Evolutionary conservation across 2,113 vertebrate species (phyloP), one percentile per base, ranked within the genome.

Genomic region (Piprites chloris): DNA sequence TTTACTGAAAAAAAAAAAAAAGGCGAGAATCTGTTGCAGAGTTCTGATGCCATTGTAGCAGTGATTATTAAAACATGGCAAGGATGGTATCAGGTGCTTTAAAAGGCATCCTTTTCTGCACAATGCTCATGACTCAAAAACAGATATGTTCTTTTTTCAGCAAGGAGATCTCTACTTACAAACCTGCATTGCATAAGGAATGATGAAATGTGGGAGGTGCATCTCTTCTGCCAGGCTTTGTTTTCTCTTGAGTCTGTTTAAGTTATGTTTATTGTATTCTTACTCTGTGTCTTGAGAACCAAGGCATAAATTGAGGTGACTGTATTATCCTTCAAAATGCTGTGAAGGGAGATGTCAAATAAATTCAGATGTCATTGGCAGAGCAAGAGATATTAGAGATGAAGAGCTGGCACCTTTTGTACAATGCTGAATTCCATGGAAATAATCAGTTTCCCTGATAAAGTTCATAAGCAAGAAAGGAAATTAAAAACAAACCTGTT

Each of bases 401-500:
- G 53, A 87, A 87, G 95, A 92, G 49, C 47, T 74, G 47, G 50
- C 73, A 89, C 81, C 35, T 67, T 95, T 95, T 94, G 53, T 83
- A 42, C 39, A 59, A 2, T 8, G 28, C 67, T 94, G 91, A 92
- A 95, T 95, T 94, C 87, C 80, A 87, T 87, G 65, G 87, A 95
- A 95, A 95, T 96, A 87, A 96, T 96, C 89, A 80, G 65, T 53
- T 84, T 89, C 42, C 55, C 74, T 80, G 80, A 95, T 79, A 91
- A 76, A 90, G 32, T 79, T 89, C 90, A 84, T 89, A 95, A 84
- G 68, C 89, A 73, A 93, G 75, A 94, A 77, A 95, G 93, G 91
- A 96, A 97, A 97, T 97, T 63, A 97, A 95, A 96, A 35, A 77
- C 14, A 85, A 67, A 69, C 19, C 33, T 75, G 33, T 66, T 95